phyloP scores from a whole-genome alignment of 2,888 invertebrate species.

The Melieria crassipennis region DNA sequence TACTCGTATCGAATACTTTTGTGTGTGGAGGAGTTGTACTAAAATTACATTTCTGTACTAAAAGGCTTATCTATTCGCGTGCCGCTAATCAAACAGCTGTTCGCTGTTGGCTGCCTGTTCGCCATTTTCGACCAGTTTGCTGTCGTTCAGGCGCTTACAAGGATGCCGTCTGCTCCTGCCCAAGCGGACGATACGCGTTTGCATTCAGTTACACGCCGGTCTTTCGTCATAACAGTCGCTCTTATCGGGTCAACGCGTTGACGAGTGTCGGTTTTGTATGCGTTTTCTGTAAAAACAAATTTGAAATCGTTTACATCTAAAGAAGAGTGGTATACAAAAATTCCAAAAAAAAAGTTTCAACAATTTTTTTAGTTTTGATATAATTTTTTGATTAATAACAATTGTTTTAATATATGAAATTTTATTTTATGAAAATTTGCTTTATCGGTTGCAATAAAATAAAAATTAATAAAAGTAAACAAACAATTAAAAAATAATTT shows the following conservation, averaged over 20 bases:
- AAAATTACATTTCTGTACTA: not conserved
- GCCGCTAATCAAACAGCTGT: slow-evolving; percentile 31
- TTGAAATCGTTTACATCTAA: too few relatives aligned
- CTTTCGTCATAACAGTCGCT: slow-evolving; percentile 51
- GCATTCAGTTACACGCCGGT: slow-evolving; percentile 54
- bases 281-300: too few relatives aligned
- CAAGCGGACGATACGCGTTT: slow-evolving; percentile 5
- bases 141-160: slow-evolving; percentile 12
- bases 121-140: slow-evolving; percentile 38
- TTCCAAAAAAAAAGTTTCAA: not conserved
- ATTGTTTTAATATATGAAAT: too few relatives aligned
- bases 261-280: not conserved
- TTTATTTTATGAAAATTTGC: too few relatives aligned
- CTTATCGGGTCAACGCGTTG: slow-evolving; percentile 26
- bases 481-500: not conserved
- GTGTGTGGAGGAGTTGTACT: not conserved
- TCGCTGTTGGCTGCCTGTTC: not conserved
- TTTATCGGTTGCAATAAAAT: not conserved
- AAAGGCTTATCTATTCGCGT: not conserved
- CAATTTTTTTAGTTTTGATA: too few relatives aligned
- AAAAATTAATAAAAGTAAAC: not conserved
- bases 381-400: too few relatives aligned
- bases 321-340: too few relatives aligned
- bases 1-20: not conserved
- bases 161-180: not conserved